Conservation (phyloP, 2,888 invertebrate genomes). For the Notocelia uddmanniana region DNA sequence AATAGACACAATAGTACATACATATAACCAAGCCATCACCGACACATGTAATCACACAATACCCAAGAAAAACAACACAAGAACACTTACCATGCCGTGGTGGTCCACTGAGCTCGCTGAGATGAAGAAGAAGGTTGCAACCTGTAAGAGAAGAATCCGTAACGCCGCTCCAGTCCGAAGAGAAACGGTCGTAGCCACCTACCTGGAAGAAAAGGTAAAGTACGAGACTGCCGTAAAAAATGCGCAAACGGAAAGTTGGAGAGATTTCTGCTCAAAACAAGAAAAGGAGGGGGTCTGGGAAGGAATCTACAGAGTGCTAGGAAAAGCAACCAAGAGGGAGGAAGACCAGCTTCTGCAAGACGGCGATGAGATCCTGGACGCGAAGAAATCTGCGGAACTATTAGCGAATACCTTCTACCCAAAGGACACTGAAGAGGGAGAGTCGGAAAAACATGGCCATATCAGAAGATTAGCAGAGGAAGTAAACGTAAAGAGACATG, state of each 20-base stretch:
- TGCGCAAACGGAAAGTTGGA: conserved; percentile 32
- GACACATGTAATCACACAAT: conserved; percentile 34
- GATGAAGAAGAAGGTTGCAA: conserved; percentile 43
- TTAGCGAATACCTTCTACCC: conserved; percentile 46
- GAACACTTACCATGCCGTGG: conserved; percentile 47
- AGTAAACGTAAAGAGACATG: background rate
- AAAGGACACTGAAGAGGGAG: conserved; percentile 20
- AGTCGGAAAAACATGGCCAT: too few species aligned
- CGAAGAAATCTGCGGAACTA: conserved; percentile 28
- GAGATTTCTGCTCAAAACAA: conserved; percentile 37
- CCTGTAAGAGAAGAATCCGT: conserved; percentile 44
- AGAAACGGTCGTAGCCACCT: background rate
- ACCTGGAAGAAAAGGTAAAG: conserved; percentile 22
- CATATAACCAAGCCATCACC: background rate
- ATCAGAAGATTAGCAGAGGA: conserved; percentile 14
- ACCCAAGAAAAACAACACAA: conserved; percentile 28
- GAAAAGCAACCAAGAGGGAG: conserved; percentile 2
- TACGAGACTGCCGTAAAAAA: background rate
- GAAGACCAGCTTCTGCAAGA: conserved; percentile 28
- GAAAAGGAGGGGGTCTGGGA: conserved; percentile 39
- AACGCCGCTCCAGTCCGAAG: conserved; percentile 40
- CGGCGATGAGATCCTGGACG: conserved; percentile 28
- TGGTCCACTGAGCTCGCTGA: conserved; percentile 45
- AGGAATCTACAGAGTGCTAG: conserved; percentile 7
- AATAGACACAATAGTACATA: too few species aligned